phyloP scores from a whole-genome alignment of 2,797 vertebrate species.

The Microhierax caerulescens region DNA sequence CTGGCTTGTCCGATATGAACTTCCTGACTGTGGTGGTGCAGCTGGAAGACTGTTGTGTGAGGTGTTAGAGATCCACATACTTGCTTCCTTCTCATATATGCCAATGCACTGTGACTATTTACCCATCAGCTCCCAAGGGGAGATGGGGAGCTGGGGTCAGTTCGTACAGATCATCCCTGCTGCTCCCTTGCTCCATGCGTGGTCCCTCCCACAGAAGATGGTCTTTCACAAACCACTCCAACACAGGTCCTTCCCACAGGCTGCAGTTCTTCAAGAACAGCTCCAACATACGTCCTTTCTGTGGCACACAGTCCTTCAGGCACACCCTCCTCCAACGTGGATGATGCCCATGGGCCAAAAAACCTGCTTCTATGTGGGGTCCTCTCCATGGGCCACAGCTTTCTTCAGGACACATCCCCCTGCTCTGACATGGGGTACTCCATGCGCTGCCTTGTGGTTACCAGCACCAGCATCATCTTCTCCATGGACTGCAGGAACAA shows the following conservation, averaged over 20 bases:
- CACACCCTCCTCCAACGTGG: background rate
- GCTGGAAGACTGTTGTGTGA: background rate
- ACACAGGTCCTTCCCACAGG: background rate
- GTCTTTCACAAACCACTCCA: background rate
- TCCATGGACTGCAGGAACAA: background rate
- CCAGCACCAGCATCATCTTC: background rate
- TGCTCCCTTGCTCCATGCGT: background rate
- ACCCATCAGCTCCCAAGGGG: rapidly evolving
- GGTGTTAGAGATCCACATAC: rapidly evolving
- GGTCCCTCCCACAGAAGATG: background rate
- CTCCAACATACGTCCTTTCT: background rate
- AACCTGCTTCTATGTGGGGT: background rate
- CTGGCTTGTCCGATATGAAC: background rate
- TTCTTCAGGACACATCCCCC: background rate
- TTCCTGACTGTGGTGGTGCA: background rate
- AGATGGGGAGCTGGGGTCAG: background rate
- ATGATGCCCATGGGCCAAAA: background rate
- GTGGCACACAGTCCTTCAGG: background rate
- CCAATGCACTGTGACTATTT: background rate
- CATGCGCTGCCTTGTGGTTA: background rate
- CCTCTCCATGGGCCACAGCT: background rate
- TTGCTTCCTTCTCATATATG: background rate
- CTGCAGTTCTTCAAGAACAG: background rate
- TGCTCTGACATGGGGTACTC: rapidly evolving
- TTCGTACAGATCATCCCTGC: background rate